phyloP scores from a whole-genome alignment of 2,888 invertebrate genomes.

The Eulithis testata region DNA sequence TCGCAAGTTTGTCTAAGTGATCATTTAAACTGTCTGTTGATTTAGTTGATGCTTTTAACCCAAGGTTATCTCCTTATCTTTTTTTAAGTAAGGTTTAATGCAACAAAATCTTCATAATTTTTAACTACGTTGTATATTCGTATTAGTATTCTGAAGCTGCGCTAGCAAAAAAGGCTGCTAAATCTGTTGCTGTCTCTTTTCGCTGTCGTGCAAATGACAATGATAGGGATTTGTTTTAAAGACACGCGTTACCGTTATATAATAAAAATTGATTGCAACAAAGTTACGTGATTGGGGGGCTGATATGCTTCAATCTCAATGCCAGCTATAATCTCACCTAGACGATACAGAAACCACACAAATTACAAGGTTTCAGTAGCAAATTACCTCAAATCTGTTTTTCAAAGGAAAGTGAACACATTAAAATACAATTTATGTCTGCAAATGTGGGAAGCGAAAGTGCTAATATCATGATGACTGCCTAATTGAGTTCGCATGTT shows the following conservation, averaged over 20 bases:
- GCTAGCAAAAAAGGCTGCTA: too few species aligned
- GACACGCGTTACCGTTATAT: too few species aligned
- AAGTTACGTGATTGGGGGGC: too few species aligned
- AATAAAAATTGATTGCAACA: too few species aligned
- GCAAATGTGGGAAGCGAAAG: conserved; percentile 52
- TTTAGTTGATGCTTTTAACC: background rate
- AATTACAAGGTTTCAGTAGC: conserved; percentile 16
- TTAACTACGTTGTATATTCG: too few species aligned
- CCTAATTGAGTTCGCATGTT: conserved; percentile 31
- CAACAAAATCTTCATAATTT: too few species aligned
- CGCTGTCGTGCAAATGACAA: too few species aligned
- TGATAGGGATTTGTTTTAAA: too few species aligned
- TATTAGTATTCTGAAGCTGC: too few species aligned
- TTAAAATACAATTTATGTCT: conserved; percentile 58
- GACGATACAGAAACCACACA: conserved; percentile 16
- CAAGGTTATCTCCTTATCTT: too few species aligned
- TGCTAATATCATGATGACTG: conserved; percentile 38
- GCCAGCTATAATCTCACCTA: background rate
- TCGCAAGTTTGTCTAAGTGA: background rate
- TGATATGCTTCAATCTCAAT: background rate
- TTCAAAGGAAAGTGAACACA: conserved; percentile 50
- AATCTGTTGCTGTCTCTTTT: too few species aligned
- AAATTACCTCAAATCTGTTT: conserved; percentile 24
- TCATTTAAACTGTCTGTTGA: background rate
- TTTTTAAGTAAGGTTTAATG: too few species aligned